A percentile compares a stretch with the other conserved stretches of the same genome.
Evolutionary conservation across 2,113 vertebrate genomes (phyloP).

Genomic region (Lepisosteus osseus): DNA sequence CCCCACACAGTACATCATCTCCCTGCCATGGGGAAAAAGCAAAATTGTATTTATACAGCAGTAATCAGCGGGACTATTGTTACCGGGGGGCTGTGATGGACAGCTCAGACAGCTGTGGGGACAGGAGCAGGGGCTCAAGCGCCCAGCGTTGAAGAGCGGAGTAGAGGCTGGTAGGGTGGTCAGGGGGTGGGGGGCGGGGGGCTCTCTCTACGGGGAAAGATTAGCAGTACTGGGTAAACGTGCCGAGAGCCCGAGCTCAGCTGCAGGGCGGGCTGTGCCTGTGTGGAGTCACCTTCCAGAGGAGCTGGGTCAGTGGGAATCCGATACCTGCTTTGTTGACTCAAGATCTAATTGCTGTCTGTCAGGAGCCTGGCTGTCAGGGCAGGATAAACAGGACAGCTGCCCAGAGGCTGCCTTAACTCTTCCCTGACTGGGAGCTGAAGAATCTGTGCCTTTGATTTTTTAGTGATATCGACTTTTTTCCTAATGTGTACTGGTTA

Average conservation of each 20-base stretch:
- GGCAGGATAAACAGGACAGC: background rate
- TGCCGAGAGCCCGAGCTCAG: background rate
- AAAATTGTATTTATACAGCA: slow-evolving; percentile 10
- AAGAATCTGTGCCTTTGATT: background rate
- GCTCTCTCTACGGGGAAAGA: background rate
- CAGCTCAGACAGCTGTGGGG: slow-evolving; percentile 12
- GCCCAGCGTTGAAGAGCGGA: background rate
- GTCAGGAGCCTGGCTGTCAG: background rate
- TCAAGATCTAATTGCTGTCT: background rate
- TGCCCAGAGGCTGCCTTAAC: background rate
- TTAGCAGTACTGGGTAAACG: background rate
- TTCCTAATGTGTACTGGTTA: no score
- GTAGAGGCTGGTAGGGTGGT: background rate
- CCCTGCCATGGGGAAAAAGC: background rate
- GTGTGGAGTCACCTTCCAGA: background rate
- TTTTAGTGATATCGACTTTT: no score
- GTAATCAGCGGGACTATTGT: slow-evolving; percentile 18
- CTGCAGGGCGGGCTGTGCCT: no score
- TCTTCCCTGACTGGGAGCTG: background rate
- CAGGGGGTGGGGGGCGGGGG: background rate
- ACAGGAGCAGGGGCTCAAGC: background rate
- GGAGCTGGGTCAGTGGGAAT: background rate
- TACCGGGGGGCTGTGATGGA: slow-evolving; percentile 14
- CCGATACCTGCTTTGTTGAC: background rate
- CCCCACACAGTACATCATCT: no score